Base-by-base conservation (phyloP, 2,888 invertebrate genomes). In the Tenthredo amoena region DNA sequence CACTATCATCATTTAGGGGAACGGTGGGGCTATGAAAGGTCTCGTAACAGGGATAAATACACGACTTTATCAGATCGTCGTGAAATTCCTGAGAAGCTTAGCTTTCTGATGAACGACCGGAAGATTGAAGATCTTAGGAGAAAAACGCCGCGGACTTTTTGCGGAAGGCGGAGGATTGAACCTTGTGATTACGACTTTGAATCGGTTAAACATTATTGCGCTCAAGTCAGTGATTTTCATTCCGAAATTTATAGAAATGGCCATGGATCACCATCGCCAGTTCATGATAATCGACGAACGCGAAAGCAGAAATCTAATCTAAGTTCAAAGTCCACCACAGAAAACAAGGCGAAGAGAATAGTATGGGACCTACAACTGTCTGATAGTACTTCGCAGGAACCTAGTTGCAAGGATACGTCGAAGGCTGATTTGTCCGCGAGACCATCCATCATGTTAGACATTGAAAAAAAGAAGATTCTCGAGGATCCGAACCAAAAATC, bases 331-430 rank as follows among this genome's bases (percentile, higher is more conserved):
- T 15, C 15, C 9, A 62, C 2, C 18, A 10, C 1, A 10, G 40
- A 40, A 15, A 31, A 18, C 62, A 26, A 62, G 6, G 6, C 18
- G 5, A 62, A 81, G 15, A 79, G 50, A 18, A 43, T 77, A 0
- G 34, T 4, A 34, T 85, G 50, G 85, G 79, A 85, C 34, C 26
- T 21, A n/a, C 47, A 77, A 68, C 47, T 81, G 18, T 43, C 85
- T 26, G 85, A 81, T 21, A 65, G 65, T 21, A 26, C 68, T 31
- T 79, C 68, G 15, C 77, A 81, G 37, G 47, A 85, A 34, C 43
- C 65, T 7, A 68, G 68, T 47, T 85, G 47, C 15, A 43, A n/a
- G 26, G 31, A 68, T 21, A 31, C 15, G 21, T 76, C 40, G 34
- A 55, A 34, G 37, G 34, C 15, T 26, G 58, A 5, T 74, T 31